Percentiles rank a stretch among this genome's conserved stretches.
phyloP scores from a whole-genome alignment of 2,113 vertebrate species.

The Stigmatopora nigra region DNA sequence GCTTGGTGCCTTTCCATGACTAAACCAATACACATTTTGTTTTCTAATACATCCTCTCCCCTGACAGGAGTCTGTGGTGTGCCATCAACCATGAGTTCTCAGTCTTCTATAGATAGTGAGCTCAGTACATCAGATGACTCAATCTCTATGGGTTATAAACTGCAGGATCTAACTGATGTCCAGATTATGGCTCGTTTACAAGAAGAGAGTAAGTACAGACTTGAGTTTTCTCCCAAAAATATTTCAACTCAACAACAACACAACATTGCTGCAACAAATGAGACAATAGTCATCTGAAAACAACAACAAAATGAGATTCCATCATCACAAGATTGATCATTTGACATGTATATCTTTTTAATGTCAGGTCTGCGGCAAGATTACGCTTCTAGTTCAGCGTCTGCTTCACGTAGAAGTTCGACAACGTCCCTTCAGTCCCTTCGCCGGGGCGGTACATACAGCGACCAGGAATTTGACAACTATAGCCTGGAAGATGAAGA shows the following conservation, averaged over 20 bases:
- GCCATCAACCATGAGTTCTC: slow-evolving; percentile 82
- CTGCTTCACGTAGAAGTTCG: slow-evolving; percentile 81
- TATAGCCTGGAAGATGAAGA: slow-evolving; percentile 86
- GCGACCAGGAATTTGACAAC: slow-evolving; percentile 85
- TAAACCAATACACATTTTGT: not conserved
- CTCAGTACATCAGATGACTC: slow-evolving; percentile 88
- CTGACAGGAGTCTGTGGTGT: slow-evolving; percentile 70
- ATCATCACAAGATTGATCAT: not conserved
- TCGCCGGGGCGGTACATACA: slow-evolving; percentile 79
- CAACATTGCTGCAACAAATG: not conserved
- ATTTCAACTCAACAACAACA: not conserved
- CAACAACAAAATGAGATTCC: not conserved
- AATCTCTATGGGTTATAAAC: slow-evolving; percentile 90
- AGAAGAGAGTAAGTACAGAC: slow-evolving; percentile 78
- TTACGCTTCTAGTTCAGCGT: slow-evolving; percentile 81
- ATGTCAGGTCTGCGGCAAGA: slow-evolving; percentile 82
- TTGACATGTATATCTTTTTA: slow-evolving; percentile 2
- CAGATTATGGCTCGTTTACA: slow-evolving; percentile 91
- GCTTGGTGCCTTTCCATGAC: not conserved
- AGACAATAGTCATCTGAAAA: not conserved
- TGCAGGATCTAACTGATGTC: slow-evolving; percentile 89
- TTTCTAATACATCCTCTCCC: slow-evolving; percentile 4
- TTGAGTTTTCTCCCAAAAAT: not conserved
- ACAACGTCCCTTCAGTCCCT: slow-evolving; percentile 82
- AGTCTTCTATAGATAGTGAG: slow-evolving; percentile 87